phyloP scores from a whole-genome alignment of 53 echinoderm and acorn worm genomes.

The Antedon mediterranea region DNA sequence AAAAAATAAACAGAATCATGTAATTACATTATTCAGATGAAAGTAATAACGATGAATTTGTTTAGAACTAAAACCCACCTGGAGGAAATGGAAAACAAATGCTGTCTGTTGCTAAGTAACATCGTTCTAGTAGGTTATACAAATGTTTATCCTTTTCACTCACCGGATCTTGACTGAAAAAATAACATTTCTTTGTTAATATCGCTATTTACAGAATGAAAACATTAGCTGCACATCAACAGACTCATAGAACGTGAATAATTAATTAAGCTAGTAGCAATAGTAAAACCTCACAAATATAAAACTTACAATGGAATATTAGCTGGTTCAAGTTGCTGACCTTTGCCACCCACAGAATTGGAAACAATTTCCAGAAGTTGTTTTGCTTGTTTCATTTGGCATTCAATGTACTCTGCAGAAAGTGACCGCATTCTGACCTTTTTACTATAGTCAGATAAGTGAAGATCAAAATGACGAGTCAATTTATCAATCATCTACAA shows the following conservation, averaged over 20 bases:
- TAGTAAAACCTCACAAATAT: no score
- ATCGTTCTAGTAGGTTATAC: constrained; percentile 55
- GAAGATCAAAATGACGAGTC: constrained; percentile 21
- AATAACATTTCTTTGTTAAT: no score
- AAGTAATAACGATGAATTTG: no score
- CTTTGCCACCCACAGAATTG: constrained; percentile 29
- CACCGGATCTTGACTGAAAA: constrained; percentile 2
- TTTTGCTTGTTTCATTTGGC: constrained; percentile 69
- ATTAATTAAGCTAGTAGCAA: no score
- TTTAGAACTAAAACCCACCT: constrained; percentile 23
- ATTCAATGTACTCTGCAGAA: constrained; percentile 49
- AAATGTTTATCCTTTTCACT: constrained; percentile 33
- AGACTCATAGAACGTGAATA: no score
- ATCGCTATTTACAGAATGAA: no score
- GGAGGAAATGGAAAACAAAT: constrained; percentile 51
- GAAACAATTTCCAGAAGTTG: constrained; percentile 34
- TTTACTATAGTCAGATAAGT: constrained; percentile 30
- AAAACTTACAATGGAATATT: not conserved
- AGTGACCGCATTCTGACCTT: constrained; percentile 36
- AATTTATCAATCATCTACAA: constrained; percentile 44
- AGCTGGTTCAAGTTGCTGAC: constrained; percentile 13
- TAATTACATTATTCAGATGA: not conserved
- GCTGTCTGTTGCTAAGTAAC: constrained; percentile 37
- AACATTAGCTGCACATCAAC: no score
- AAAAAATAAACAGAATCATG: not conserved